phyloP scores from a whole-genome alignment of 37 sponge, comb jelly and placozoan species.

The Ianthella basta region DNA sequence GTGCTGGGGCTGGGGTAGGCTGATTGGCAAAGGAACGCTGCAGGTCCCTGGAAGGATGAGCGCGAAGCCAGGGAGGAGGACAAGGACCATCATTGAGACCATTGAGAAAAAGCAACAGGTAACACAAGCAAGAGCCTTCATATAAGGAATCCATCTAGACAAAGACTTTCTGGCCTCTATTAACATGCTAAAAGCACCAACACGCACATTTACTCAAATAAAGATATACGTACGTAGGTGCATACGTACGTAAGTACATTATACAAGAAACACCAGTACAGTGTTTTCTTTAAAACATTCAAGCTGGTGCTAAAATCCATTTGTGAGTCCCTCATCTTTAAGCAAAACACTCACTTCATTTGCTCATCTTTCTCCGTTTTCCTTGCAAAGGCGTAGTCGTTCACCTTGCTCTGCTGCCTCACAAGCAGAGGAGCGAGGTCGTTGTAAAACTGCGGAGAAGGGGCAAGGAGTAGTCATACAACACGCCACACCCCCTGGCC shows the following conservation, averaged over 20 bases:
- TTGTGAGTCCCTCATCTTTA: too few relatives aligned
- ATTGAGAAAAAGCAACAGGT: neutral
- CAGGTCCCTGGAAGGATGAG: slow-evolving; percentile 58
- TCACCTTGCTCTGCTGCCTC: slow-evolving; percentile 83
- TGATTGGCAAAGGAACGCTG: slow-evolving; percentile 59
- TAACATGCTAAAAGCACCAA: too few relatives aligned
- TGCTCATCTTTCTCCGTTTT: slow-evolving; percentile 95
- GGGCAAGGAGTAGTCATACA: neutral
- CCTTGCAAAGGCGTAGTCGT: slow-evolving; percentile 90
- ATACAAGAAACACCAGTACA: too few relatives aligned
- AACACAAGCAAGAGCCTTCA: neutral
- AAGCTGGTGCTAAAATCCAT: too few relatives aligned
- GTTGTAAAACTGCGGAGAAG: slow-evolving; percentile 76
- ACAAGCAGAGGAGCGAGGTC: slow-evolving; percentile 89
- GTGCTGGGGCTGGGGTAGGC: slow-evolving; percentile 13
- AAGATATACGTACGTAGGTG: too few relatives aligned
- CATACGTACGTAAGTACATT: too few relatives aligned
- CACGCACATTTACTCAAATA: too few relatives aligned
- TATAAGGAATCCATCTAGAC: neutral
- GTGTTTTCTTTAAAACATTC: too few relatives aligned
- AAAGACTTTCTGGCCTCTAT: too few relatives aligned
- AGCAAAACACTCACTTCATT: slow-evolving; percentile 78
- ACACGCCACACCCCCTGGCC: neutral
- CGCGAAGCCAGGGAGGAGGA: neutral
- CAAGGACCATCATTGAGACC: neutral